Conservation (phyloP, 2,113 vertebrate species). For the Ellobius talpinus region DNA sequence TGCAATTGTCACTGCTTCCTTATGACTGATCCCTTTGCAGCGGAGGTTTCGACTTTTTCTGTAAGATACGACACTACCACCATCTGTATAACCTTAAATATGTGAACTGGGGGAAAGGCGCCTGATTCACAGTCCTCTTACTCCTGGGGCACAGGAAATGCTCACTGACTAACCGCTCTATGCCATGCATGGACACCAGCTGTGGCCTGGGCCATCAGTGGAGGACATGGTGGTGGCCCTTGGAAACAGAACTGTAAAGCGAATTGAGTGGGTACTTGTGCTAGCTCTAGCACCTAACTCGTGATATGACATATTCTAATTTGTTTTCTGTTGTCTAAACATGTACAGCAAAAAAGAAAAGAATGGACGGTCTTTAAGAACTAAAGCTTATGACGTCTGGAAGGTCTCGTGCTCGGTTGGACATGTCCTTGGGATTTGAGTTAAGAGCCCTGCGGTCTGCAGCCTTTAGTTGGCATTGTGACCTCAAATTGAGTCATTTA, state of each 20-base stretch:
- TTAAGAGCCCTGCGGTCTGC: slow-evolving; percentile 33
- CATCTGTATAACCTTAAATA: neutral
- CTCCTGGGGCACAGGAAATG: neutral
- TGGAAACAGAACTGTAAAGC: neutral
- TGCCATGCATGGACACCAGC: too few species aligned
- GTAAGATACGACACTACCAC: neutral
- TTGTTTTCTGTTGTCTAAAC: slow-evolving; percentile 15
- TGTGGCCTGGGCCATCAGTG: neutral
- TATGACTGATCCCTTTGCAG: neutral
- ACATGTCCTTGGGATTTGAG: slow-evolving; percentile 40
- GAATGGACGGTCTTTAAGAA: slow-evolving; percentile 26
- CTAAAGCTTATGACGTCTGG: neutral
- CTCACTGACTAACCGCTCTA: neutral
- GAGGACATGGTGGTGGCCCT: neutral
- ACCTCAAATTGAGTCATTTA: slow-evolving; percentile 57
- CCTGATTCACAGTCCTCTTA: neutral
- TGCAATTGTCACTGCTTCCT: neutral
- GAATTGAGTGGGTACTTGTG: neutral
- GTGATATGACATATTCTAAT: neutral
- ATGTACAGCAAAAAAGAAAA: slow-evolving; percentile 24
- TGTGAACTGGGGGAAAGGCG: neutral
- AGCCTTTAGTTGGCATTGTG: slow-evolving; percentile 28
- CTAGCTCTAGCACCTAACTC: neutral
- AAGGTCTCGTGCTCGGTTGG: neutral
- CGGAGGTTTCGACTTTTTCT: neutral